Base-by-base conservation (phyloP, 1,140 invertebrate species). In the Atta colombica region DNA sequence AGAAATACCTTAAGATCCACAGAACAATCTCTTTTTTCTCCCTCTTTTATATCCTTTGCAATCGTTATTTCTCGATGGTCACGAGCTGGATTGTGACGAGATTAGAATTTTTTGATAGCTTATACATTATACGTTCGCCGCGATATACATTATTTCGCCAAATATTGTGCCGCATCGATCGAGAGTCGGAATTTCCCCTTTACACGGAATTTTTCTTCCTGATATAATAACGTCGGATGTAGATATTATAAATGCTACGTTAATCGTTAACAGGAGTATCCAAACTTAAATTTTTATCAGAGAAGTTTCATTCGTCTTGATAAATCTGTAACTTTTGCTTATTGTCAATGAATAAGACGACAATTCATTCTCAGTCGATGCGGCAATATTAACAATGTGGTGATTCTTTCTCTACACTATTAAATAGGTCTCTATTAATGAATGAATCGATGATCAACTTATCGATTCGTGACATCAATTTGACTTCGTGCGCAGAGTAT, bases 401-500 rank as follows among this genome's bases (percentile, higher is more conserved):
- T 55, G 55, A 12, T 60, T 21, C 25, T 49, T 77, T 39, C 5
- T 51, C 61, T 55, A 39, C 21, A 21, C 49, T 66, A 85, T 45
- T 45, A 8, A 45, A 45, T 45, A 45, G 39, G 39, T 10, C 39
- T 45, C 39, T 45, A 8, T 45, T 45, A 45, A 45, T 45, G 39
- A 10, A 10, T 45, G 39, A 45, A 45, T 45, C 39, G 39, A 45
- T 10, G 39, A 45, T 45, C 39, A 45, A 3, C 7, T 45, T 10
- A 45, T 45, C 8, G 39, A 63, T 85, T 75, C 85, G 74, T 82
- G 86, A 91, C 93, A 81, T 85, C 72, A 69, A 74, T 87, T 89
- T 28, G 71, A 82, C 61, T 86, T 87, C 89, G 90, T 91, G 87
- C 87, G 84, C 89, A 89, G 93, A 95, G 87, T 93, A 93, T 93